Conservation (phyloP, 2,888 invertebrate genomes). For the Cantharis nigra region DNA sequence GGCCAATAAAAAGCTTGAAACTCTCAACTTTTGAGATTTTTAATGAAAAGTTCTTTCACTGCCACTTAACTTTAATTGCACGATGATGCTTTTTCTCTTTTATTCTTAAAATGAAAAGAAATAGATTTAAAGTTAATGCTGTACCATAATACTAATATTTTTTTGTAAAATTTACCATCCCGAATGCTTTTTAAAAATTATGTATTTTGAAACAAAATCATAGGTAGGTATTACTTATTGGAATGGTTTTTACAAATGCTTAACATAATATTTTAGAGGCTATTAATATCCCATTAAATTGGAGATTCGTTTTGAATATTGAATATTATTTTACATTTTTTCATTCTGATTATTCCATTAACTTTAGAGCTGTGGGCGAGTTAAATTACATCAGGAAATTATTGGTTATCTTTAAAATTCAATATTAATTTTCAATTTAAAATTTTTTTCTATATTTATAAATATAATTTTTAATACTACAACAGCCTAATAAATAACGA, state of each 20-base stretch:
- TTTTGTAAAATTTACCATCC: not conserved
- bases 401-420: not conserved
- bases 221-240: not conserved
- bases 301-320: not conserved
- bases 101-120: constrained; percentile 21
- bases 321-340: not conserved
- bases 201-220: not conserved
- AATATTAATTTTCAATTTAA: not conserved
- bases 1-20: constrained; percentile 43
- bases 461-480: not conserved
- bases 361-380: not conserved
- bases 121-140: constrained; percentile 6
- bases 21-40: constrained; percentile 44
- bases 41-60: constrained; percentile 47
- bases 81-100: constrained; percentile 39
- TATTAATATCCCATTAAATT: not conserved
- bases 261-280: not conserved
- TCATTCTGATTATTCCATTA: not conserved
- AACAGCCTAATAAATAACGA: not conserved
- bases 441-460: not conserved
- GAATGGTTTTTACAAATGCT: not conserved
- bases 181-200: not conserved
- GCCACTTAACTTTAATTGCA: constrained; percentile 49
- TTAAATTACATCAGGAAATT: not conserved
- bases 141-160: not conserved